These are phyloP conservation scores for Gadopsis marmoratus DNA, from an alignment of 2,797 vertebrate genomes.

Conservation along the genomic window DNA sequence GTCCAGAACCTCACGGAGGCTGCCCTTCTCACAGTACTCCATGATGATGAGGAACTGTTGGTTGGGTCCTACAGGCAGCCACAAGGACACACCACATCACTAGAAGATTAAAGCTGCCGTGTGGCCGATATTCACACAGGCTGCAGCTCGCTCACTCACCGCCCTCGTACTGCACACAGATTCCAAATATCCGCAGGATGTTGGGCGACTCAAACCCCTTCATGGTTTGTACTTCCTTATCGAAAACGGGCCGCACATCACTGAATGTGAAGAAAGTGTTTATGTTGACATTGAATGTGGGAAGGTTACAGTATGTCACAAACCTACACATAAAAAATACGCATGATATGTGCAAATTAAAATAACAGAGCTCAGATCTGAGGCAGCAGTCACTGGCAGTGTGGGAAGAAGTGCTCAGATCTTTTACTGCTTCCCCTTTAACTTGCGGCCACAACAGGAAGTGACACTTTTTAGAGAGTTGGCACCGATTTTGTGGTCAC, in stretches of 20 bases:
- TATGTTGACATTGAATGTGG: neutral
- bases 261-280: conserved; percentile 65
- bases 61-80: conserved; percentile 70
- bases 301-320: neutral
- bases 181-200: conserved; percentile 92
- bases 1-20: conserved; percentile 87
- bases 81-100: neutral
- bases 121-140: neutral
- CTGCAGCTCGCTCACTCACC: conserved; percentile 73
- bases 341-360: neutral
- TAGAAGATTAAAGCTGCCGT: neutral
- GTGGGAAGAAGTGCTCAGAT: too few species aligned
- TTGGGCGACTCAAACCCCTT: conserved; percentile 91
- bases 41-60: conserved; percentile 89
- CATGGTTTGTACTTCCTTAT: conserved; percentile 88
- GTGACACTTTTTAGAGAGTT: too few species aligned
- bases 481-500: too few species aligned
- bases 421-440: too few species aligned
- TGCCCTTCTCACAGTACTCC: conserved; percentile 92
- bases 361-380: neutral
- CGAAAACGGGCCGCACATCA: conserved; percentile 82
- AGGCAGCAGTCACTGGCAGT: too few species aligned
- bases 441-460: too few species aligned
- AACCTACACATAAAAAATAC: neutral
- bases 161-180: conserved; percentile 85